Evolutionary conservation across 2,888 invertebrate genomes (phyloP), one percentile per base, ranked within the genome.

Genomic region (Philhelius pedissequus): DNA sequence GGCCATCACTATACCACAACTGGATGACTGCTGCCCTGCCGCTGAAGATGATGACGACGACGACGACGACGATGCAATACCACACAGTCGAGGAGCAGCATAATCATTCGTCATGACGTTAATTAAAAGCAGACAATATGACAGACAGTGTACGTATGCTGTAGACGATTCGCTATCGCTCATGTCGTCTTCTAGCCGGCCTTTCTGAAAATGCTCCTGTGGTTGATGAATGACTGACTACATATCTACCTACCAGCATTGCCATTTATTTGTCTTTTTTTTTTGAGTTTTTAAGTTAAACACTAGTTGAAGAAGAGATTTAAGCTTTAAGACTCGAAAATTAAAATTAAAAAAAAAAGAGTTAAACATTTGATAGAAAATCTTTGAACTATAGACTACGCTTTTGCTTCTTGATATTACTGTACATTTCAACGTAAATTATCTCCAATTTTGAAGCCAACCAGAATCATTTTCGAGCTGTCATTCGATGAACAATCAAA

Each of bases 81-180:
- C 82, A 35, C 40, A 52, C 71, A 69, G 56, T 43, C 40, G 56
- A 56, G 45, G 40, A 73, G 56, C 50, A 32, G 69, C 69, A 60
- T 48, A 58, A 66, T 83, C 64, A 78, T 66, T 68, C 75, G 75
- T 70, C 74, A 79, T 80, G 84, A 84, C 70, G 80, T 84, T 79
- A 84, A 84, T 84, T 84, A 80, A 80, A 84, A 80, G 54, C 75
- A 79, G 69, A 74, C 54, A 70, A 40, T 45, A 27, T 66, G 22
- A 45, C 43, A 18, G 73, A 32, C 71, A 77, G 50, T 38, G 48
- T 60, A 66, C 32, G 52, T 18, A 50, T 71, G 54, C 64, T 43
- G 52, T n/a, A 58, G 48, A n/a, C 22, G 22, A 43, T 27, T 40
- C n/a, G 58, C 43, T 30, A n/a, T n/a, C n/a, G n/a, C n/a, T n/a